A percentile compares a stretch with the other conserved stretches of the same genome.
These are phyloP conservation scores for Circaetus gallicus DNA, from an alignment of 2,113 vertebrate genomes.

Conservation along the genomic window DNA sequence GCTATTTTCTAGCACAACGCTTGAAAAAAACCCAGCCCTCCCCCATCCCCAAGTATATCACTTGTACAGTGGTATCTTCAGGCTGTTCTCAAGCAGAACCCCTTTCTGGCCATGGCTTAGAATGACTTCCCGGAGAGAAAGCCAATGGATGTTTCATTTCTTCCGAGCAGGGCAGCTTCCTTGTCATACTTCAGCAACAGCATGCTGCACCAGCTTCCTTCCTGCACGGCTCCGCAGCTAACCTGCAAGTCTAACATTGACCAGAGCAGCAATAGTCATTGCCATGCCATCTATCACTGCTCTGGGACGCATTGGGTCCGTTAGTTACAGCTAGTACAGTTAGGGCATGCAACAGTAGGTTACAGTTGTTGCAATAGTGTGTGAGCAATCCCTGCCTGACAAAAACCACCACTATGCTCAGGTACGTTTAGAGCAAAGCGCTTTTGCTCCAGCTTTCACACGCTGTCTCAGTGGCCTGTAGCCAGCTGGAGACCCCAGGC, in stretches of 20 bases:
- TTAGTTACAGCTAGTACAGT: neutral
- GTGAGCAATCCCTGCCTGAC: neutral
- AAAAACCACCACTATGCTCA: neutral
- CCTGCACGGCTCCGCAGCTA: fast-evolving
- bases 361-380: neutral
- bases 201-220: neutral
- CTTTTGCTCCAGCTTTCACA: neutral
- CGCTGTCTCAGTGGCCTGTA: neutral
- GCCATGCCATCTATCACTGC: neutral
- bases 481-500: neutral
- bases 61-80: neutral
- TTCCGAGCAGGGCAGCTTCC: neutral
- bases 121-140: neutral
- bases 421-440: neutral
- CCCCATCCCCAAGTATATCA: neutral
- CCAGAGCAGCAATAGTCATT: neutral
- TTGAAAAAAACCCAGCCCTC: neutral
- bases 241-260: fast-evolving
- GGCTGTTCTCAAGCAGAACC: neutral
- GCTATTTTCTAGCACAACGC: neutral
- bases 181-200: neutral
- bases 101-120: neutral
- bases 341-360: neutral
- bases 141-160: neutral
- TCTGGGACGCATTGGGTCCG: fast-evolving